Percentiles rank a stretch among this genome's conserved stretches.
These are phyloP conservation scores for Malurus melanocephalus DNA, from an alignment of 2,113 vertebrate genomes.

Conservation along the genomic window DNA sequence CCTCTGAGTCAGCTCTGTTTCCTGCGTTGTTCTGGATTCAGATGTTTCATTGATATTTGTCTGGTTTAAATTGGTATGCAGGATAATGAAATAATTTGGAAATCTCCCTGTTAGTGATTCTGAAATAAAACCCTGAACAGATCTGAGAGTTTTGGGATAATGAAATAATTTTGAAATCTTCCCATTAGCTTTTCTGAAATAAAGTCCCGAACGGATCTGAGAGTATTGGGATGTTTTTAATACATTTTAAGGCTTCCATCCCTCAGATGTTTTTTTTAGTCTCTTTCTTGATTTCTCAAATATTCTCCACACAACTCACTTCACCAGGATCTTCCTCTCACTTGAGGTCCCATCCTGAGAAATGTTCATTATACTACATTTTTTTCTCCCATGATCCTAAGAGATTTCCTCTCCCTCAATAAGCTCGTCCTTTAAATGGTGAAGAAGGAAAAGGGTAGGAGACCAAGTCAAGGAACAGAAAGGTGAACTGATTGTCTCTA, in stretches of 20 bases:
- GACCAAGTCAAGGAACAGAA: neutral
- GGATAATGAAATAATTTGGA: neutral
- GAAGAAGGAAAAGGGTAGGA: neutral
- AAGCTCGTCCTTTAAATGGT: neutral
- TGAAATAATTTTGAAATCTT: neutral
- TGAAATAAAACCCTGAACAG: neutral
- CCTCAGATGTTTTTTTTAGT: neutral
- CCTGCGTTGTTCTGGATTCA: neutral
- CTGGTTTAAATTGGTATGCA: neutral
- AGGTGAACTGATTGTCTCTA: neutral
- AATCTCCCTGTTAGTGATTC: neutral
- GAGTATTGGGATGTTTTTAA: neutral
- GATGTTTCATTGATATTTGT: neutral
- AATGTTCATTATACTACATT: neutral
- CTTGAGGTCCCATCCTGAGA: neutral
- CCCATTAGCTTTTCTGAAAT: neutral
- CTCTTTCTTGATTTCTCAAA: neutral
- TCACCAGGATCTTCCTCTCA: neutral
- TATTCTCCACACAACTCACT: neutral
- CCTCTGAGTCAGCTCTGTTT: neutral
- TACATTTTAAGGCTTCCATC: neutral
- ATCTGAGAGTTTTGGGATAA: neutral
- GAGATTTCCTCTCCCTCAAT: neutral
- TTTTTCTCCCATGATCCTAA: neutral
- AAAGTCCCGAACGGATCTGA: neutral